phyloP scores from a whole-genome alignment of 2,797 vertebrate species.

The Enteromius anoplus region DNA sequence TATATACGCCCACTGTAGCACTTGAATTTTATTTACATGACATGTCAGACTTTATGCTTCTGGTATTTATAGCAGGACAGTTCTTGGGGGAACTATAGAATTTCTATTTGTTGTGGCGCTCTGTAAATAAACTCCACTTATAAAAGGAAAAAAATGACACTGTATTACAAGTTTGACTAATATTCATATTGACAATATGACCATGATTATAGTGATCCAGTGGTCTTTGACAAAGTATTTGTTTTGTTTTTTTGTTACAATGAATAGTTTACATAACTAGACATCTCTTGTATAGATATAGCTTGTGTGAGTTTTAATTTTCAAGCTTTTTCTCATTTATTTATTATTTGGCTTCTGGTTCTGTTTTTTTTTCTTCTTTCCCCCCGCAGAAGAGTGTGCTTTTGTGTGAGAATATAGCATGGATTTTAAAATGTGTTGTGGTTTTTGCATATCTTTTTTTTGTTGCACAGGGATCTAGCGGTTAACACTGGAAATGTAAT shows the following conservation, averaged over 20 bases:
- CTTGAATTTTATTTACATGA: conserved; percentile 60
- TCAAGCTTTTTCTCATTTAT: conserved; percentile 31
- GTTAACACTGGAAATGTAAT: conserved; percentile 58
- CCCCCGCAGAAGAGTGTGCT: conserved; percentile 64
- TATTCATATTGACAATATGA: conserved; percentile 18
- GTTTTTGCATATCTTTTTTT: conserved; percentile 54
- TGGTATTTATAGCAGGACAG: conserved; percentile 56
- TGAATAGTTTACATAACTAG: conserved; percentile 50
- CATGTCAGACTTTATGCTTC: conserved; percentile 55
- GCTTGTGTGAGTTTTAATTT: conserved; percentile 34
- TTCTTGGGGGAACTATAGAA: conserved; percentile 59
- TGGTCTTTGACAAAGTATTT: not conserved
- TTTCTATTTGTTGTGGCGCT: conserved; percentile 43
- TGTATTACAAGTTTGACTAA: conserved; percentile 52
- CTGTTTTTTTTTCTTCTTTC: conserved; percentile 60
- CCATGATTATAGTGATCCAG: not conserved
- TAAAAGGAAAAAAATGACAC: conserved; percentile 34
- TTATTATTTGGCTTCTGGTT: conserved; percentile 44
- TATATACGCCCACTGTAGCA: conserved; percentile 60
- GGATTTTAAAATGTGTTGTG: conserved; percentile 55
- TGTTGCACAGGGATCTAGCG: conserved; percentile 47
- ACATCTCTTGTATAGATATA: conserved; percentile 67
- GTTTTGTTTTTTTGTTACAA: conserved; percentile 12
- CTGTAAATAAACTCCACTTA: conserved; percentile 26
- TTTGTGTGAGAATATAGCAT: conserved; percentile 59